These are phyloP conservation scores for Cheumatopsyche charites DNA, from an alignment of 1,140 invertebrate species.

Conservation along the genomic window DNA sequence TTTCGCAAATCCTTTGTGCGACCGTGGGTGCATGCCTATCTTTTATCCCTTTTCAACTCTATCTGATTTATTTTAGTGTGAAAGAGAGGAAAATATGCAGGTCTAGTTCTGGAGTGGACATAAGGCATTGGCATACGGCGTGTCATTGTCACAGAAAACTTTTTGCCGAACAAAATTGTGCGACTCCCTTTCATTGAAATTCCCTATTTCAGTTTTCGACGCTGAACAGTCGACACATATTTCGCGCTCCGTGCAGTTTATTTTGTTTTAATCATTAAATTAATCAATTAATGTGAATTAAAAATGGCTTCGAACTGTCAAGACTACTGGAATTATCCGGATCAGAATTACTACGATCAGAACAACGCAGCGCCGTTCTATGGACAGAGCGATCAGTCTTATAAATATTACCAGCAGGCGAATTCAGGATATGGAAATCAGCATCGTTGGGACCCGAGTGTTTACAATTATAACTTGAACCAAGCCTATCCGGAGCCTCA, in stretches of 20 bases:
- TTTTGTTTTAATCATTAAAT: neutral
- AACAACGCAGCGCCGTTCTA: conserved; percentile 9
- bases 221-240: conserved; percentile 32
- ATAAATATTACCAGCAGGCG: neutral
- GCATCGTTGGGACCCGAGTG: neutral
- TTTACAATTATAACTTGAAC: conserved; percentile 1
- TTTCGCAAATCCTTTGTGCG: conserved; percentile 47
- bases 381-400: neutral
- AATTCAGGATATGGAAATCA: neutral
- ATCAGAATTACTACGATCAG: conserved; percentile 25
- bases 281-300: conserved; percentile 16
- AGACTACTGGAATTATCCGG: conserved; percentile 38
- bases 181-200: conserved; percentile 37
- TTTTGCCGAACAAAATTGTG: too few relatives aligned
- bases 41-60: neutral
- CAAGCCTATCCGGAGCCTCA: conserved; percentile 5
- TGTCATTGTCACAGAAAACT: conserved; percentile 48
- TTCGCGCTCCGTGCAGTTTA: conserved; percentile 29
- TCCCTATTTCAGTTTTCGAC: conserved; percentile 36
- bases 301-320: conserved; percentile 28
- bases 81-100: conserved; percentile 23
- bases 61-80: neutral
- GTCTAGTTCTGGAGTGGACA: conserved; percentile 37
- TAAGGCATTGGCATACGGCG: conserved; percentile 40
- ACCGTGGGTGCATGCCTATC: conserved; percentile 23